A percentile compares a stretch with the other conserved stretches of the same genome.
phyloP scores from a whole-genome alignment of 2,113 vertebrate genomes.

The Eublepharis macularius region DNA sequence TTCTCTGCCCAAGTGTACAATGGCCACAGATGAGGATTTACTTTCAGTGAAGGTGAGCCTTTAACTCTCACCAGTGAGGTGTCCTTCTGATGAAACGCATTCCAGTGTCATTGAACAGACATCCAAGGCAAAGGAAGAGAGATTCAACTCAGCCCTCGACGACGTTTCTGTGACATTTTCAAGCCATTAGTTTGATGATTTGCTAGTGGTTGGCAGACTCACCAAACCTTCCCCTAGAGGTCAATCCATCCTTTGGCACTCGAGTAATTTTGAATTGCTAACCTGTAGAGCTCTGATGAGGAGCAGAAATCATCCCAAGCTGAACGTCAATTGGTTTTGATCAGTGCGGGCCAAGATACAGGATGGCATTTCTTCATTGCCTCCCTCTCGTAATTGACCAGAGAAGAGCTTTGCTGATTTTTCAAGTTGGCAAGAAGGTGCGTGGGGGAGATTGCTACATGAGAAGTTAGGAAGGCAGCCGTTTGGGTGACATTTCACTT shows the following conservation, averaged over 20 bases:
- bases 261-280: constrained; percentile 35
- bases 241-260: constrained; percentile 29
- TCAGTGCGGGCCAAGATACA: constrained; percentile 31
- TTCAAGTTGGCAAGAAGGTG: constrained; percentile 38
- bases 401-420: background rate
- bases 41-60: background rate
- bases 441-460: background rate
- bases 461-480: constrained; percentile 24
- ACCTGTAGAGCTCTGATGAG: constrained; percentile 24
- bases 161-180: constrained; percentile 4
- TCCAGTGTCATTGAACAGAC: constrained; percentile 20
- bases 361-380: constrained; percentile 31
- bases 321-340: background rate
- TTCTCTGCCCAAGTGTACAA: background rate
- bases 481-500: constrained; percentile 12
- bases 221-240: background rate
- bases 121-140: constrained; percentile 4
- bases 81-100: constrained; percentile 13
- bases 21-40: background rate
- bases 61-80: background rate
- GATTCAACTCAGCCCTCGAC: constrained; percentile 1
- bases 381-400: constrained; percentile 29
- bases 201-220: constrained; percentile 5
- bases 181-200: constrained; percentile 11
- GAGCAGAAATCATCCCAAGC: accelerated